A percentile compares a stretch with the other conserved stretches of the same genome.
Evolutionary conservation across 1,140 invertebrate genomes (phyloP).

Genomic region (Cotesia vestalis): DNA sequence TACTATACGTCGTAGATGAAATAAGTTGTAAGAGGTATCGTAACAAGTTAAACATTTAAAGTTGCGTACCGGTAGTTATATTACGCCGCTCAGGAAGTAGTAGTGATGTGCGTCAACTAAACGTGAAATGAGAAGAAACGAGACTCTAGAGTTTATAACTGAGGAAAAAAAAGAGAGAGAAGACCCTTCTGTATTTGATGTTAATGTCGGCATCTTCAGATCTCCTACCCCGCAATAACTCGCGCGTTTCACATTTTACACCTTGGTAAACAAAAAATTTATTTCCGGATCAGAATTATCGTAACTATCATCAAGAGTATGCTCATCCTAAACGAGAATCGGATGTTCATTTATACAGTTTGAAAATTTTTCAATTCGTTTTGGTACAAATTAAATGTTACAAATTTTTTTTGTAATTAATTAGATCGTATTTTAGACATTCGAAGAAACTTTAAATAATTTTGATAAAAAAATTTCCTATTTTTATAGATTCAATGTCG

Average conservation of each 20-base stretch:
- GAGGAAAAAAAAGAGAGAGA: constrained; percentile 27
- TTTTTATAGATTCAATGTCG: too few species aligned
- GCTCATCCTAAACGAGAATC: constrained; percentile 21
- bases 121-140: background rate
- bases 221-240: constrained; percentile 39
- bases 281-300: constrained; percentile 39
- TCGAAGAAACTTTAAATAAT: too few species aligned
- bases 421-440: too few species aligned
- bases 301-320: constrained; percentile 19
- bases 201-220: constrained; percentile 40
- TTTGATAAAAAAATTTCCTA: too few species aligned
- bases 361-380: too few species aligned
- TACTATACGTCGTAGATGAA: too few species aligned
- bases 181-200: constrained; percentile 8
- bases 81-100: background rate
- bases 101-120: constrained; percentile 5
- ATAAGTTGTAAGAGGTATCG: too few species aligned
- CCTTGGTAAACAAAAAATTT: constrained; percentile 44
- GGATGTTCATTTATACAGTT: constrained; percentile 2
- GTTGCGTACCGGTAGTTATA: constrained; percentile 28
- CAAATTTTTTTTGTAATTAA: too few species aligned
- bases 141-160: constrained; percentile 5
- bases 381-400: too few species aligned
- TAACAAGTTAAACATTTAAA: too few species aligned
- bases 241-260: constrained; percentile 45